Evolutionary conservation across 2,113 vertebrate genomes (phyloP).

Genomic region (Sciurus niger): DNA sequence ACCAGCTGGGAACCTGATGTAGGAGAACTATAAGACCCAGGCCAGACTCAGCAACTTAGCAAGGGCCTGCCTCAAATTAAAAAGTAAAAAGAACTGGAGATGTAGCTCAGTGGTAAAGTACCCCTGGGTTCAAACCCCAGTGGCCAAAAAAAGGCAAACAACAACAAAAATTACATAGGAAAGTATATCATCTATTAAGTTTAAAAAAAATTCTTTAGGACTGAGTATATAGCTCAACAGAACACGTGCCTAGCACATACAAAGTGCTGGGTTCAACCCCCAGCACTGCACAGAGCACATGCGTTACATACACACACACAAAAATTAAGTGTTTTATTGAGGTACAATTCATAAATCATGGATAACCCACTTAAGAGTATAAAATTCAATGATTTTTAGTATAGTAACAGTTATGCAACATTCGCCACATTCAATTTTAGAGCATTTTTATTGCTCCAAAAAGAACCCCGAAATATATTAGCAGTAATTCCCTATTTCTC

Average conservation of each 20-base stretch:
- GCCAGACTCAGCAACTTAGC: not conserved
- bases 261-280: not conserved
- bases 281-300: no score
- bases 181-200: conserved; percentile 1
- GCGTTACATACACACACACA: no score
- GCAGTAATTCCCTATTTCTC: not conserved
- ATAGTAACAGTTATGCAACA: not conserved
- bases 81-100: not conserved
- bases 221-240: not conserved
- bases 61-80: not conserved
- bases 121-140: no score
- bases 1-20: not conserved
- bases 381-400: not conserved
- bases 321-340: not conserved
- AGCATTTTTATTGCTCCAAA: conserved; percentile 1
- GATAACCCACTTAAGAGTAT: not conserved
- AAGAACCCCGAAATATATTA: not conserved
- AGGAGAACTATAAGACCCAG: not conserved
- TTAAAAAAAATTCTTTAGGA: not conserved
- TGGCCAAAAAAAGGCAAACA: no score
- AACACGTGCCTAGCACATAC: no score
- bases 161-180: not conserved
- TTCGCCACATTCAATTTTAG: not conserved
- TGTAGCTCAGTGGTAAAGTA: not conserved
- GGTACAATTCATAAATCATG: not conserved